phyloP scores from a whole-genome alignment of 1,140 invertebrate species.

The Acyrthosiphon pisum region DNA sequence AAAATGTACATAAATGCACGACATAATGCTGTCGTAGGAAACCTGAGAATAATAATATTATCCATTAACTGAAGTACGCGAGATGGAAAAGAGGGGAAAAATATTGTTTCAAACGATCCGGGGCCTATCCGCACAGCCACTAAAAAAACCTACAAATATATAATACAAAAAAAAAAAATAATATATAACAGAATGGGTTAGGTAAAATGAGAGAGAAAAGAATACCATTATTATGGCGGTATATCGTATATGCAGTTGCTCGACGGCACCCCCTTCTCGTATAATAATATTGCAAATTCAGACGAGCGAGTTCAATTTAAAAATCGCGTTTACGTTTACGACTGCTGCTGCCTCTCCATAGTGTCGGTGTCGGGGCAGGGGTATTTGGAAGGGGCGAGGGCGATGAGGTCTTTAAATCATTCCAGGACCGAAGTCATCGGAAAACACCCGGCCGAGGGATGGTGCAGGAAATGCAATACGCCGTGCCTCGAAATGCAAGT shows the following conservation, averaged over 20 bases:
- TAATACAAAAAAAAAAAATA: not conserved
- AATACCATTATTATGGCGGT: not conserved
- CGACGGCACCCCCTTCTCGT: not conserved
- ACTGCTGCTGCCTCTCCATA: not conserved
- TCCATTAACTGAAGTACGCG: not conserved
- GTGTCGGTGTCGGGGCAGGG: no score
- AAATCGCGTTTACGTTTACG: constrained; percentile 48
- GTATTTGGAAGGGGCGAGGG: not conserved
- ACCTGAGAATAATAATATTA: not conserved
- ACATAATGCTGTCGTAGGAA: not conserved
- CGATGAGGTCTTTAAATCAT: constrained; percentile 34
- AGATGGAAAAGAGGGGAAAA: not conserved
- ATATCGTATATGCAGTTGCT: not conserved
- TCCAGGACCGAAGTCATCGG: constrained; percentile 33
- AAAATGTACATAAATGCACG: not conserved
- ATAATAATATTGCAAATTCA: constrained; percentile 5
- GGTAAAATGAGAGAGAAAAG: not conserved
- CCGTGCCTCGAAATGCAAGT: constrained; percentile 6
- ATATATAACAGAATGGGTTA: constrained; percentile 7
- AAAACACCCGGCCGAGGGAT: not conserved
- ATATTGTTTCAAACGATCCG: constrained; percentile 21
- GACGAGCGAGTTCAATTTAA: constrained; percentile 5
- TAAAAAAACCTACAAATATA: not conserved
- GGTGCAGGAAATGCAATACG: not conserved
- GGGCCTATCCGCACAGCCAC: not conserved